Evolutionary conservation across 2,888 invertebrate species (phyloP).

Genomic region (Hecatera dysodea): DNA sequence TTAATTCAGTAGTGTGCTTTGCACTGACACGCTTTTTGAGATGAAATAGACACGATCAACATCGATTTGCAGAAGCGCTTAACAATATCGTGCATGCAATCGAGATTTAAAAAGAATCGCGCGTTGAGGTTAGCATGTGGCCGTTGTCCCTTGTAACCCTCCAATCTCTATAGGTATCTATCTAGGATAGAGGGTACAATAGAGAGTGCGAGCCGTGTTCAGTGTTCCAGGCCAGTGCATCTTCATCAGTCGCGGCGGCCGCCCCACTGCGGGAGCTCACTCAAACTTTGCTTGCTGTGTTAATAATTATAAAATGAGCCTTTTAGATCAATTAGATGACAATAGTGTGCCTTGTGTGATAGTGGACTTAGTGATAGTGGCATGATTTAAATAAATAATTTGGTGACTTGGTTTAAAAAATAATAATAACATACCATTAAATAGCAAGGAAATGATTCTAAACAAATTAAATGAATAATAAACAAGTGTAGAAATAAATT

Average conservation of each 20-base stretch:
- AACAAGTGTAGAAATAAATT: constrained; percentile 33
- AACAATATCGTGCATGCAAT: constrained; percentile 65
- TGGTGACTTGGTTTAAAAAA: constrained; percentile 22
- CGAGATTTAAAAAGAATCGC: constrained; percentile 58
- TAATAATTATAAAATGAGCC: constrained; percentile 56
- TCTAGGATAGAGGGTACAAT: constrained; percentile 69
- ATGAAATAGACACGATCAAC: constrained; percentile 27
- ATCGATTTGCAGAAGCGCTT: constrained; percentile 56
- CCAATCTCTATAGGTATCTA: constrained; percentile 67
- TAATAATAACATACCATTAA: constrained; percentile 1
- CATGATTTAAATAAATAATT: constrained; percentile 53
- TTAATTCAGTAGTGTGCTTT: constrained; percentile 75
- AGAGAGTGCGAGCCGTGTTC: constrained; percentile 82
- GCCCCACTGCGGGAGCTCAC: constrained; percentile 74
- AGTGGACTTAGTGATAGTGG: constrained; percentile 64
- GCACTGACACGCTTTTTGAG: constrained; percentile 72
- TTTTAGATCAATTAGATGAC: constrained; percentile 61
- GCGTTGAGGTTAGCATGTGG: constrained; percentile 56
- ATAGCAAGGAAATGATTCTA: background rate
- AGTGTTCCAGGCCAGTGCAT: constrained; percentile 87
- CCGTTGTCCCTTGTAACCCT: constrained; percentile 60
- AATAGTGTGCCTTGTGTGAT: constrained; percentile 60
- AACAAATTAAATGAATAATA: constrained; percentile 15
- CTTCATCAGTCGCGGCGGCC: constrained; percentile 81
- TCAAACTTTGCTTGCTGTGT: constrained; percentile 69